Evolutionary conservation across 1,140 invertebrate genomes (phyloP).

Genomic region (Drosophila biarmipes): DNA sequence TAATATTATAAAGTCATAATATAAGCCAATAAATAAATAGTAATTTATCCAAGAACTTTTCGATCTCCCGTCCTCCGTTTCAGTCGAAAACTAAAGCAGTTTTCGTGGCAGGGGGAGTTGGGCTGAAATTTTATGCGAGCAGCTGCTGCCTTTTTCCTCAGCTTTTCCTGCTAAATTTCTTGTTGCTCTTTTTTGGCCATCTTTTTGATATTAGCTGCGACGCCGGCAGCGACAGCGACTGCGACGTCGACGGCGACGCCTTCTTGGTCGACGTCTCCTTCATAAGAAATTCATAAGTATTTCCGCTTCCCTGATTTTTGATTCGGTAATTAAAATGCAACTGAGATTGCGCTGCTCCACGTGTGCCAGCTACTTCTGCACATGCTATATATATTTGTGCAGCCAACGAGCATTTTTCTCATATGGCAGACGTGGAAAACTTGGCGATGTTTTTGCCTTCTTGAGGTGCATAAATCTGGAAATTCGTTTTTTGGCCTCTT

Average conservation of each 20-base stretch:
- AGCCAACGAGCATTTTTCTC: slow-evolving; percentile 42
- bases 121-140: slow-evolving; percentile 34
- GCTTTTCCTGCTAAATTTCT: slow-evolving; percentile 21
- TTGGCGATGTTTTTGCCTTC: not conserved
- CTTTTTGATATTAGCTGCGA: slow-evolving; percentile 27
- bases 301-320: slow-evolving; percentile 80
- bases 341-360: slow-evolving; percentile 63
- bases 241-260: slow-evolving; percentile 39
- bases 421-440: slow-evolving; percentile 22
- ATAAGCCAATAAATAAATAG: too few species aligned
- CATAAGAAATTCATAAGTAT: slow-evolving; percentile 82
- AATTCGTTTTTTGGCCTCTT: not conserved
- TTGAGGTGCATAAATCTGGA: slow-evolving; percentile 1
- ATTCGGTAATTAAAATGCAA: slow-evolving; percentile 82
- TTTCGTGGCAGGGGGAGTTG: slow-evolving; percentile 4
- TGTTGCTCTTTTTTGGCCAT: slow-evolving; percentile 32
- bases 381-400: slow-evolving; percentile 22
- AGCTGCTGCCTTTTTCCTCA: slow-evolving; percentile 42
- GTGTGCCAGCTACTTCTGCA: slow-evolving; percentile 1
- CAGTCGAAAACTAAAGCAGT: slow-evolving; percentile 15
- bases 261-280: slow-evolving; percentile 51
- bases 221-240: slow-evolving; percentile 1
- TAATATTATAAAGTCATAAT: too few species aligned
- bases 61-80: not conserved
- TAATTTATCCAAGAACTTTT: not conserved